phyloP scores from a whole-genome alignment of 2,888 invertebrate species.

The Graphium colonna region DNA sequence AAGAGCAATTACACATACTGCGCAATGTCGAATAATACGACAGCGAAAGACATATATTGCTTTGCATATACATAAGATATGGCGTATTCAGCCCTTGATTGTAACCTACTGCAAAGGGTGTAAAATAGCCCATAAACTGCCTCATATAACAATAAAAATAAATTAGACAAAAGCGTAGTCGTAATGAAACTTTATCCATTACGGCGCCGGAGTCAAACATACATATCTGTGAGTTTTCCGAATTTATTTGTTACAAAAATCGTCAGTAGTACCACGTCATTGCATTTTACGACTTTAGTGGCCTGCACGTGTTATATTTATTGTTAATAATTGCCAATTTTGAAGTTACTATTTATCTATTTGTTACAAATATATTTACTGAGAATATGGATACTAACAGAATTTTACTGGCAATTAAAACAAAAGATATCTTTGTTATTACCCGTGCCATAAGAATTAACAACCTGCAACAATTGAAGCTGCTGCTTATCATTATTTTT shows the following conservation, averaged over 20 bases:
- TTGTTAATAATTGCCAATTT: no score
- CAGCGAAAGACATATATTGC: constrained; percentile 6
- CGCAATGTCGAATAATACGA: constrained; percentile 1
- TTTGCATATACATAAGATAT: constrained; percentile 20
- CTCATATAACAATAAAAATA: constrained; percentile 75
- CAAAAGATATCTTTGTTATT: no score
- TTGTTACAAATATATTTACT: no score
- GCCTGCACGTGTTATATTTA: no score
- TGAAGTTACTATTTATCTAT: no score
- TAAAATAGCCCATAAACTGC: constrained; percentile 66
- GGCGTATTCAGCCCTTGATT: constrained; percentile 37
- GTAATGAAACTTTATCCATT: constrained; percentile 73
- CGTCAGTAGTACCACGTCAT: constrained; percentile 34
- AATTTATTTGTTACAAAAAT: constrained; percentile 71
- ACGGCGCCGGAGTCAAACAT: constrained; percentile 58
- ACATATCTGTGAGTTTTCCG: constrained; percentile 61
- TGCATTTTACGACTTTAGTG: constrained; percentile 31
- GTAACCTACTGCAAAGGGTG: constrained; percentile 54
- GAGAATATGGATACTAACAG: no score
- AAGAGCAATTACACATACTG: constrained; percentile 6
- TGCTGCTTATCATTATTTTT: no score
- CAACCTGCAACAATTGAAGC: no score
- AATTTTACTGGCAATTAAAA: no score
- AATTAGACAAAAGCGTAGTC: constrained; percentile 75
- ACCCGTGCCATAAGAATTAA: no score